Percentiles rank a stretch among this genome's conserved stretches.
phyloP scores from a whole-genome alignment of 2,888 invertebrate species.

The Meiosimyza platycephala region DNA sequence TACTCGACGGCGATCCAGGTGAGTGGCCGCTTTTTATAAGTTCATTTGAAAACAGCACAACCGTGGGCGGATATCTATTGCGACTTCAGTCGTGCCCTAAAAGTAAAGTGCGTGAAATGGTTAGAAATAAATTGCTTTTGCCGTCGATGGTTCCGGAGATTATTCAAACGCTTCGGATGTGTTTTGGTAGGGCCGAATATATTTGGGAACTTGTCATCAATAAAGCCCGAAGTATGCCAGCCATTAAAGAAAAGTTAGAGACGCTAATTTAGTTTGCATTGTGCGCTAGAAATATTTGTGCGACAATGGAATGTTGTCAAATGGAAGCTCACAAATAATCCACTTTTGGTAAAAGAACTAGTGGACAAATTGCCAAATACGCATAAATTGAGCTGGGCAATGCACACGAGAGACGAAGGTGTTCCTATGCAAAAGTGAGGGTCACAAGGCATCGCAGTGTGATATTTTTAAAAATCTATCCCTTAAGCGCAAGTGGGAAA shows the following conservation, averaged over 20 bases:
- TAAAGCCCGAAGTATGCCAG: conserved; percentile 31
- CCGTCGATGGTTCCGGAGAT: conserved; percentile 37
- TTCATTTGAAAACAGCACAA: too few species aligned
- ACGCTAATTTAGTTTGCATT: conserved; percentile 29
- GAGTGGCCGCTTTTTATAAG: too few species aligned
- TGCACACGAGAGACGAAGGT: conserved; percentile 11
- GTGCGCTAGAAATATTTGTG: conserved; percentile 22
- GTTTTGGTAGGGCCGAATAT: conserved; percentile 33
- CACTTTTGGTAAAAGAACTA: conserved; percentile 14
- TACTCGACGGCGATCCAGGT: too few species aligned
- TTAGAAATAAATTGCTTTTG: conserved; percentile 30
- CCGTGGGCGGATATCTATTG: conserved; percentile 2
- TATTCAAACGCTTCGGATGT: conserved; percentile 35
- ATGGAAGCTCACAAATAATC: conserved; percentile 14
- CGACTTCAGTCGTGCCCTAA: conserved; percentile 18
- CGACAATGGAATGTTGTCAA: conserved; percentile 28
- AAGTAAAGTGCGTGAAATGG: conserved; percentile 36
- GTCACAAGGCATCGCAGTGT: neutral
- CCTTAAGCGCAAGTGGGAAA: conserved; percentile 14
- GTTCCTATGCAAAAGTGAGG: neutral
- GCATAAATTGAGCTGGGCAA: conserved; percentile 38
- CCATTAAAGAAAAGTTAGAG: conserved; percentile 36
- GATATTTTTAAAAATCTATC: conserved; percentile 17
- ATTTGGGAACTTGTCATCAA: conserved; percentile 35
- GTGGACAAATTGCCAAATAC: conserved; percentile 10